Base-by-base conservation (phyloP, 1,140 invertebrate genomes). In the Trialeurodes vaporariorum region DNA sequence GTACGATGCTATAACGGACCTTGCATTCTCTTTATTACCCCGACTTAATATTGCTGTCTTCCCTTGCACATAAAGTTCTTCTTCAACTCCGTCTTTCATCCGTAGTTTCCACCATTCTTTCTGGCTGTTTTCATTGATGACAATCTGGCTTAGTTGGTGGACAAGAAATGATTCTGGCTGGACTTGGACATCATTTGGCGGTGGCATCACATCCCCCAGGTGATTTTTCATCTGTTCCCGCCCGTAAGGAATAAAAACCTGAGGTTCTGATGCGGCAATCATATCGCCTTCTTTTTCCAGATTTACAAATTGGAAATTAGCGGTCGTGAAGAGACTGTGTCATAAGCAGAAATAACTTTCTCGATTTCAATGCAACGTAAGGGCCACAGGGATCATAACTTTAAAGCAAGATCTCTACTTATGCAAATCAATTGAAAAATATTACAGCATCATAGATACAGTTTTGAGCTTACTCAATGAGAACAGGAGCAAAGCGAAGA, bases 181-280 rank as follows among this genome's bases (percentile, higher is more conserved):
- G 64, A 80, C 81, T 75, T 77, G 77, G 67, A 27, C 79, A 76
- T 76, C 75, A 34, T 72, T 72, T 25, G 73, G 65, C 21, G 72
- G 70, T 65, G 73, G 72, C 61, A 77, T 78, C 61, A 81, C 77
- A 68, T 81, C 81, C 68, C 89, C 88, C 63, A 92, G 92, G 82
- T 94, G 92, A 63, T 84, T 85, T 63, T 82, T 78, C 75, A 91
- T 79, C 77, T 90, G 87, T 76, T 88, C 86, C 78, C 91, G 85
- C 74, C 93, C 93, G 82, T 89, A 89, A 74, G 93, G 93, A 81
- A 90, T 83, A 83, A 91, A 94, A 81, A 89, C 90, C 88, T 92
- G 84, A 78, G 87, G 87, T 81, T 89, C 87, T 78, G 87, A 87
- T 77, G 87, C 87, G 79, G 87, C 86, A 78, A 90, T 90, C 88